Percentiles rank a stretch among this genome's conserved stretches.
These are phyloP conservation scores for Eupithecia inturbata DNA, from an alignment of 2,888 invertebrate genomes.

Conservation along the genomic window DNA sequence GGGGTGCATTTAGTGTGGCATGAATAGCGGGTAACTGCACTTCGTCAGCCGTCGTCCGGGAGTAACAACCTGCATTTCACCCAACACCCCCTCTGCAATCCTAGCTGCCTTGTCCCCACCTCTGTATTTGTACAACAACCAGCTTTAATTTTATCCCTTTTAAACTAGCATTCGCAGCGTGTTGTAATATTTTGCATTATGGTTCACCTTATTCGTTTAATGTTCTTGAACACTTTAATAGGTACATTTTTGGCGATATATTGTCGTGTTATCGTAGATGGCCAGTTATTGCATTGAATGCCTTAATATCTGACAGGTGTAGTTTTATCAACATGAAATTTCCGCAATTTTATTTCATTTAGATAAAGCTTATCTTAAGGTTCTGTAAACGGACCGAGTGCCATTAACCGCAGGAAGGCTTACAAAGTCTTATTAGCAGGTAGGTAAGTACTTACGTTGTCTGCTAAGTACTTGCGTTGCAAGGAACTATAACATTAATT, in stretches of 20 bases:
- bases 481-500: conserved; percentile 41
- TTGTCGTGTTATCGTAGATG: background rate
- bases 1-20: conserved; percentile 77
- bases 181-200: background rate
- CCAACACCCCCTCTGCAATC: conserved; percentile 56
- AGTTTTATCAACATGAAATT: background rate
- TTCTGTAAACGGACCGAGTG: conserved; percentile 25
- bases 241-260: background rate
- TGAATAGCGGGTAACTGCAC: conserved; percentile 81
- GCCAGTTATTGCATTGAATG: background rate
- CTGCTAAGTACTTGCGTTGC: conserved; percentile 17
- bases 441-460: conserved; percentile 20
- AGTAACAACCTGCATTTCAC: conserved; percentile 75
- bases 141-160: conserved; percentile 37
- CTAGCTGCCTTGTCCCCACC: conserved; percentile 58
- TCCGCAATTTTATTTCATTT: background rate
- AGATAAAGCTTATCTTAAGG: conserved; percentile 27
- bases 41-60: conserved; percentile 80
- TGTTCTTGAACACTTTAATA: background rate
- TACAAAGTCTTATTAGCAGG: conserved; percentile 38
- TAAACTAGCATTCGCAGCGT: conserved; percentile 12
- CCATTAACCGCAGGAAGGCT: conserved; percentile 34
- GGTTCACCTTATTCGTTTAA: background rate
- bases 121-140: conserved; percentile 49
- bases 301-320: conserved; percentile 1